These are phyloP conservation scores for Chloromyia formosa DNA, from an alignment of 2,888 invertebrate species.

Conservation along the genomic window DNA sequence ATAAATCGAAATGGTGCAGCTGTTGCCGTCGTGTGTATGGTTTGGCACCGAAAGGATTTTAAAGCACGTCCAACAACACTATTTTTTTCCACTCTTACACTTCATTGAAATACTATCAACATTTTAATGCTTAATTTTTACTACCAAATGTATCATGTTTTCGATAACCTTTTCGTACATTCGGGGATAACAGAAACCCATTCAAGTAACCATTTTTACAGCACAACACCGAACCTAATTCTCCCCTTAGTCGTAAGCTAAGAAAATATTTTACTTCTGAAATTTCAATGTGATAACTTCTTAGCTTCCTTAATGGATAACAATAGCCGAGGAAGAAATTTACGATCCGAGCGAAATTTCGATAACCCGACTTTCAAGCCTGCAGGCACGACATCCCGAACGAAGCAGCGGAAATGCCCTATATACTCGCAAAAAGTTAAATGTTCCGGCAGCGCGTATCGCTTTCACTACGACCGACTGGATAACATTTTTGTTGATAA, in stretches of 20 bases:
- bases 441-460: constrained; percentile 26
- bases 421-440: not conserved
- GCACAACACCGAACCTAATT: not conserved
- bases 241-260: not conserved
- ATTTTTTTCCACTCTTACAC: too few species aligned
- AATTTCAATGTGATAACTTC: not conserved
- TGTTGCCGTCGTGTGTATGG: too few species aligned
- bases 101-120: too few species aligned
- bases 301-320: not conserved
- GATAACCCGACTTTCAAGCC: not conserved
- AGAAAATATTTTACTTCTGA: too few species aligned
- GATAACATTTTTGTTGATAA: constrained; percentile 29
- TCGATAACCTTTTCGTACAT: too few species aligned
- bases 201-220: constrained; percentile 3
- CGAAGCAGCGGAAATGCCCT: not conserved
- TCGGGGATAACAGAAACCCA: not conserved
- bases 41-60: too few species aligned
- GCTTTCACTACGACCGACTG: constrained; percentile 29
- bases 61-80: too few species aligned
- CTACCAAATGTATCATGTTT: too few species aligned
- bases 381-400: not conserved
- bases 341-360: not conserved
- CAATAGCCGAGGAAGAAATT: not conserved
- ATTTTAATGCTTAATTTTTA: too few species aligned
- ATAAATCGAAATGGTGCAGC: too few species aligned